Evolutionary conservation across 2,797 vertebrate genomes (phyloP).

Genomic region (Microctenopoma stevenorrisi): DNA sequence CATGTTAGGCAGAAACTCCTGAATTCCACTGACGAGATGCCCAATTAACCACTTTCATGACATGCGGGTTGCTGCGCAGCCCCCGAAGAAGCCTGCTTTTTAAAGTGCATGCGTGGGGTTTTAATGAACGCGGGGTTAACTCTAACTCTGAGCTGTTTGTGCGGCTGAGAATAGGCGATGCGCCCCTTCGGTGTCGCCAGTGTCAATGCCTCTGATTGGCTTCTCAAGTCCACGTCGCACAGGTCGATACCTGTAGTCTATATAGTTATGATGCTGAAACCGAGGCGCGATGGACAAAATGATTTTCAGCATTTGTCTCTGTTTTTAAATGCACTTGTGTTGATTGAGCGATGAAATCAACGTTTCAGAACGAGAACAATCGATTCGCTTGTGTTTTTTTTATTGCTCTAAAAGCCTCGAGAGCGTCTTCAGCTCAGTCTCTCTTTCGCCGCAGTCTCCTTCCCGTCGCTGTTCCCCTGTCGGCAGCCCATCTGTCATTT

Average conservation of each 20-base stretch:
- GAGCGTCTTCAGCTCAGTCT: neutral
- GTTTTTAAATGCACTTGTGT: neutral
- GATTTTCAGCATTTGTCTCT: neutral
- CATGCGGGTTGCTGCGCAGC: too few relatives aligned
- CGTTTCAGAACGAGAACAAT: neutral
- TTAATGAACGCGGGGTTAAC: too few relatives aligned
- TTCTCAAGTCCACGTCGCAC: too few relatives aligned
- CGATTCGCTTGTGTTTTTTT: neutral
- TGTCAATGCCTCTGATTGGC: too few relatives aligned
- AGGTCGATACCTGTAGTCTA: neutral
- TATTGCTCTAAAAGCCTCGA: neutral
- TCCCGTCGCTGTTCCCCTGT: slow-evolving; percentile 46
- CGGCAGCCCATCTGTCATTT: slow-evolving; percentile 69
- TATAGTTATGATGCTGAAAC: neutral
- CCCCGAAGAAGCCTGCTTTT: too few relatives aligned
- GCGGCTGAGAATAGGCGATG: too few relatives aligned
- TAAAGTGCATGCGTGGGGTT: too few relatives aligned
- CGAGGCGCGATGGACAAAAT: neutral
- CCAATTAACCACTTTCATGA: too few relatives aligned
- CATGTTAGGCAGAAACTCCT: too few relatives aligned
- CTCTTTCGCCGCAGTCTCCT: slow-evolving; percentile 23
- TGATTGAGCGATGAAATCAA: neutral
- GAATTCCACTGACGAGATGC: too few relatives aligned
- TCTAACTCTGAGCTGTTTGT: too few relatives aligned
- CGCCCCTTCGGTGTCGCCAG: too few relatives aligned